Evolutionary conservation across 2,113 vertebrate species (phyloP).

Genomic region (Panthera leo): DNA sequence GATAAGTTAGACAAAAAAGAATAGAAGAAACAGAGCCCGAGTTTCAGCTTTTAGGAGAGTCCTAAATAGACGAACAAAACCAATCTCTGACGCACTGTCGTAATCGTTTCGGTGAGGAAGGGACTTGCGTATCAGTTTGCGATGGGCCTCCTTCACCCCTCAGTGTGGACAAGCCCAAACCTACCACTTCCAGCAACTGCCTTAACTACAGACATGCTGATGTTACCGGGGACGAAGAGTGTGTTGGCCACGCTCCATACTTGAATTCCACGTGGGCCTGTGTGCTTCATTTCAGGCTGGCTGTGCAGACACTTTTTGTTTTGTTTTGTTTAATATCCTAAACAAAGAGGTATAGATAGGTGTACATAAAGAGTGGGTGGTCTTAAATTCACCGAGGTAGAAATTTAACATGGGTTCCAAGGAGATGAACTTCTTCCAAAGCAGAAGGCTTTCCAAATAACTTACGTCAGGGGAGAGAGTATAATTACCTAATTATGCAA

Average conservation of each 20-base stretch:
- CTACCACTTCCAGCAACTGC: neutral
- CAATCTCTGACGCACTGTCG: neutral
- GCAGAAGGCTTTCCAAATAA: neutral
- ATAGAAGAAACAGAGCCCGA: rapidly evolving
- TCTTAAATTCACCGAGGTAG: neutral
- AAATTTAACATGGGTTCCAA: neutral
- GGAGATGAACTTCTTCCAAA: neutral
- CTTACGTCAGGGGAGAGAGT: neutral
- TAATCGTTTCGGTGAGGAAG: rapidly evolving
- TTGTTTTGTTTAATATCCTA: neutral
- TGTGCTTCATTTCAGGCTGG: neutral
- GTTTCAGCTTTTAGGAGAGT: neutral
- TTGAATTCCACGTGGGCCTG: neutral
- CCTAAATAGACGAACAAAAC: neutral
- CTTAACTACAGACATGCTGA: neutral
- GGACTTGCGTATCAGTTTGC: rapidly evolving
- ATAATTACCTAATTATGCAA: neutral
- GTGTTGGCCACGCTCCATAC: neutral
- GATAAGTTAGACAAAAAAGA: rapidly evolving
- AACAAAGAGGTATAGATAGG: neutral
- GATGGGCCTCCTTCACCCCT: neutral
- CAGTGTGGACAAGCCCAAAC: neutral
- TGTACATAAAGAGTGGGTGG: neutral
- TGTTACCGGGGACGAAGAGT: rapidly evolving
- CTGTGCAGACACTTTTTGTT: neutral